Evolutionary conservation across 2,888 invertebrate species (phyloP), one percentile per base, ranked within the genome.

Genomic region (Mesoligia furuncula): DNA sequence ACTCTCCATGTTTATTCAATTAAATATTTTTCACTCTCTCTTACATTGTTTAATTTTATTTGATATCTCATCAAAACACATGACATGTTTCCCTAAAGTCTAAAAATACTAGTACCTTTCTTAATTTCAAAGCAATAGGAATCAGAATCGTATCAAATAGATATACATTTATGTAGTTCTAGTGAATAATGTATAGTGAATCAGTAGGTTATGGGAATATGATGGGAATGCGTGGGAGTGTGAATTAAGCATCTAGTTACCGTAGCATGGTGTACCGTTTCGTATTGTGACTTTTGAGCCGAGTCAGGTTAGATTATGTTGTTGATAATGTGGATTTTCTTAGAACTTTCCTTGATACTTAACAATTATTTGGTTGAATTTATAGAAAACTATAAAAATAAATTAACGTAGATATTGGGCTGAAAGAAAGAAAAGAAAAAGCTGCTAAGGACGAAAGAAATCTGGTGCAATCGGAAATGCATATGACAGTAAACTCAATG

Each of bases 141-240:
- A 6, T 76, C n/a, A 61, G 64, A 79, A 57, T 81, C 51, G 45
- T 67, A 54, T 65, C 13, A 67, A 67, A 83, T 75, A 59, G 45
- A 79, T 75, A 36, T 4, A 24, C 42, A 42, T 42, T 45, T 45
- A 45, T 45, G 45, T 54, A 36, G 7, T 42, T 62, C 51, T 67
- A 67, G 45, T 77, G 67, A 74, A 70, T 65, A 45, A 64, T 27
- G 68, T 39, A 79, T 75, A 79, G 68, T 83, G 77, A 80, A 85
- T 89, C 69, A 80, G 84, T 87, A 80, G 88, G 86, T 83, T 87
- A 88, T 84, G 84, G 86, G 89, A 86, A 88, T 83, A 73, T 39
- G 62, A 77, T 75, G 80, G 87, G 78, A 75, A 73, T 20, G 87
- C 80, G 89, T 87, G 86, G 87, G 89, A 85, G 85, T 81, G 64